Conservation (phyloP, 2,888 invertebrate genomes). For the Nemurella pictetii region DNA sequence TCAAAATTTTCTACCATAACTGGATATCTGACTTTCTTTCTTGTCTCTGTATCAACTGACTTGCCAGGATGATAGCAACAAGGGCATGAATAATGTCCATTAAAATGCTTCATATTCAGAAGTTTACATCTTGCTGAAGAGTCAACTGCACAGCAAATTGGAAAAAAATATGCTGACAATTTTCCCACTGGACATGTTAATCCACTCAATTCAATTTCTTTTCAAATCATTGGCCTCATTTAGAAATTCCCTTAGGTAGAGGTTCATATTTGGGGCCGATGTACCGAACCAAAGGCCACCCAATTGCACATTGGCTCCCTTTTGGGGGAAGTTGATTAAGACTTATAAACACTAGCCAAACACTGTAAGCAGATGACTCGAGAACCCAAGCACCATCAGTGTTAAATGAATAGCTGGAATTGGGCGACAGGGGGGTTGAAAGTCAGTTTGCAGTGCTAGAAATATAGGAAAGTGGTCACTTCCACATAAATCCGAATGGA, state of each 20-base stretch:
- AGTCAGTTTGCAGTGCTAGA: too few species aligned
- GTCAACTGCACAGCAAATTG: background rate
- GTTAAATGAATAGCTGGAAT: background rate
- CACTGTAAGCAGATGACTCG: background rate
- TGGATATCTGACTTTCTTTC: background rate
- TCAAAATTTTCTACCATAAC: background rate
- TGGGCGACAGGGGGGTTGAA: too few species aligned
- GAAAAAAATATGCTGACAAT: background rate
- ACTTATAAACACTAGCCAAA: background rate
- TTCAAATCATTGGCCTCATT: background rate
- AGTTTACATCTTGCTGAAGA: background rate
- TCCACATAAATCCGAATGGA: too few species aligned
- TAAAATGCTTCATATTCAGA: background rate
- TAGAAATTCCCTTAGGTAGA: background rate
- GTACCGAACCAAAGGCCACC: background rate
- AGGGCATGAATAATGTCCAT: background rate
- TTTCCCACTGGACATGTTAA: background rate
- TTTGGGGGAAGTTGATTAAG: background rate
- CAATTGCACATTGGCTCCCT: background rate
- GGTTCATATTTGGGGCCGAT: background rate
- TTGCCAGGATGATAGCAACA: background rate
- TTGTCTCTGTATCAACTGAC: background rate
- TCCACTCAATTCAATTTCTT: background rate
- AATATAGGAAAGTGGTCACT: too few species aligned
- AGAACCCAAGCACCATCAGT: background rate